Evolutionary conservation across 2,888 invertebrate genomes (phyloP), one percentile per base, ranked within the genome.

Genomic region (Charanyca ferruginea): DNA sequence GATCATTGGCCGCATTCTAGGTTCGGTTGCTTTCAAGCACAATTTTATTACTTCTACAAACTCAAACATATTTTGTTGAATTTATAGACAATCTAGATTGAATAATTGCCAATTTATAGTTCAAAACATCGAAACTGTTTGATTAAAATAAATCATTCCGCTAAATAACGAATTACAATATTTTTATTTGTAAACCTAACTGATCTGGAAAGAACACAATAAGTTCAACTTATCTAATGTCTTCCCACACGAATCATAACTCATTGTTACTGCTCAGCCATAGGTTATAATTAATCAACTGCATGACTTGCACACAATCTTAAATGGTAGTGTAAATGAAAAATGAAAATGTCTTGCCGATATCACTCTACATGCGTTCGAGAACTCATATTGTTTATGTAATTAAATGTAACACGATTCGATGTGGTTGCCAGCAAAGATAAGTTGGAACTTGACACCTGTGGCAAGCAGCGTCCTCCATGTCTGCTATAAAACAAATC

Each of bases 221-320:
- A 63, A 38, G 59, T 54, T 47, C 28, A n/a, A n/a, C 18, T 47
- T 38, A 13, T 35, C 2, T 22, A 25, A 60, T 44, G 13, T 32
- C 38, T 67, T 74, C 63, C 55, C 77, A 59, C 59, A 32, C 44
- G 44, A 69, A 55, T 59, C 25, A 20, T 51, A 41, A 63, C 28
- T 48, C 73, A 69, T 57, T 67, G 42, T 42, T 42, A 49, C 28
- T 44, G 45, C 22, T 42, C 23, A 59, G 47, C 32, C 35, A 54
- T 54, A 60, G 7, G 28, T 28, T 5, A 73, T 60, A 67, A 67
- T 75, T 59, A 73, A 67, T 41, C 41, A 49, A 28, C 32, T 23
- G 22, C 47, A 49, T 51, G 6, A 68, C 35, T 41, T 28, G 28
- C 49, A 32, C 66, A 57, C 44, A 25, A 48, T 49, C 32, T 22